phyloP scores from a whole-genome alignment of 2,797 vertebrate species.

The Melanotaenia pygmaea region DNA sequence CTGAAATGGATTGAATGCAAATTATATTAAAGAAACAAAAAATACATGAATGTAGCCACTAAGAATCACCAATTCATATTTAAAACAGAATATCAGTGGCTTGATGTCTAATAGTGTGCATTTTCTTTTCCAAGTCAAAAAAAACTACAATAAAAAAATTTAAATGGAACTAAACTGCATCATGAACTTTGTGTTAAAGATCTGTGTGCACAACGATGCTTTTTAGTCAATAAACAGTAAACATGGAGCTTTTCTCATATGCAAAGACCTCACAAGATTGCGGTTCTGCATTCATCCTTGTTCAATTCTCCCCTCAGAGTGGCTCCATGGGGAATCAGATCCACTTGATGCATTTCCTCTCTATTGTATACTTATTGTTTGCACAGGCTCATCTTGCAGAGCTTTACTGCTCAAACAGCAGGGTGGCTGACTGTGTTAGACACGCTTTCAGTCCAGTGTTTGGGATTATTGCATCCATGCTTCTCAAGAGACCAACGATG shows the following conservation, averaged over 20 bases:
- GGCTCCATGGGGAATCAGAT: slow-evolving; percentile 45
- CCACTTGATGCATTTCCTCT: slow-evolving; percentile 45
- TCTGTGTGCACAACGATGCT: too few relatives aligned
- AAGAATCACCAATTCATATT: too few relatives aligned
- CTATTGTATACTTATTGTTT: slow-evolving; percentile 49
- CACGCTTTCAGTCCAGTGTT: not conserved
- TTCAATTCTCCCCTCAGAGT: slow-evolving; percentile 40
- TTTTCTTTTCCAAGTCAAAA: too few relatives aligned
- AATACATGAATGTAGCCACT: too few relatives aligned
- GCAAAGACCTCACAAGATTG: slow-evolving; percentile 29
- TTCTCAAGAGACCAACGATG: not conserved
- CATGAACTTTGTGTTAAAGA: too few relatives aligned
- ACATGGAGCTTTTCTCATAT: not conserved
- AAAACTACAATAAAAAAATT: too few relatives aligned
- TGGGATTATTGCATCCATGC: slow-evolving; percentile 4
- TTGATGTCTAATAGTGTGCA: too few relatives aligned
- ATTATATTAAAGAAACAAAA: too few relatives aligned
- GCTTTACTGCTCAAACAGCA: slow-evolving; percentile 45
- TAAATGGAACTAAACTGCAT: too few relatives aligned
- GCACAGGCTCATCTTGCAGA: slow-evolving; percentile 41
- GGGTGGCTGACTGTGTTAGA: slow-evolving; percentile 6
- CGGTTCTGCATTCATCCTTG: slow-evolving; percentile 41
- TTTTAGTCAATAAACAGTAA: slow-evolving; percentile 30
- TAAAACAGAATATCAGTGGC: slow-evolving; percentile 4
- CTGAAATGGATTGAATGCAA: too few relatives aligned